Evolutionary conservation across 2,888 invertebrate genomes (phyloP), one percentile per base, ranked within the genome.

Genomic region (Plagodis dolabraria): DNA sequence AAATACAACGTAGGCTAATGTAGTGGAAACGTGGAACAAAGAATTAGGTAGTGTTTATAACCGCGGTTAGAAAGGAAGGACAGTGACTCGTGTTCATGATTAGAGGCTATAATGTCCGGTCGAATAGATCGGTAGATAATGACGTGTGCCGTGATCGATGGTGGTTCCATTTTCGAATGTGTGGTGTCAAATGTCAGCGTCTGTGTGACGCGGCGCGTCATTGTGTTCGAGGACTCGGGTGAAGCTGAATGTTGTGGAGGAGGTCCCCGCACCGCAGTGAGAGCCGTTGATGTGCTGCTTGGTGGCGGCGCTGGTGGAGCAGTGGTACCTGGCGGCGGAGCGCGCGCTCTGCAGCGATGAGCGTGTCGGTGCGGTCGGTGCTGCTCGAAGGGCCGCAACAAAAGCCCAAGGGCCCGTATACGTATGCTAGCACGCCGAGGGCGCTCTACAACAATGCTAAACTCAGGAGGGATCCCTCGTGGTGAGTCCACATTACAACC

Each of bases 341-440:
- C 64, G 61, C 51, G 70, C 47, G 60, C 58, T 71, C 61, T 49
- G 61, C 38, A 45, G 60, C 52, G 54, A 90, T 91, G 91, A 87
- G 85, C 76, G 85, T 86, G 69, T 86, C 90, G 55, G 81, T 92
- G 74, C 85, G 84, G 53, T 82, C 86, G 44, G 84, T 91, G 70
- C 77, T 89, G 69, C 88, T 91, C 64, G 89, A 89, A 68, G 89
- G 87, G 6, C 91, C 90, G n/a, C 84, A 80, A 64, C 75, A 80
- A 9, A 79, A 76, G 59, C 67, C 74, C 64, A 82, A 81, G 84
- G 92, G 92, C 51, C 93, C 94, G 63, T 94, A 93, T 73, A 94
- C 93, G 58, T 94, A 94, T 85, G 92, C 94, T 77, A 94, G 93
- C 83, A 93, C 94, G n/a, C 95, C 95, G 6, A 82, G 93, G 52